Evolutionary conservation across 2,113 vertebrate genomes (phyloP).

Genomic region (Azemiops feae): DNA sequence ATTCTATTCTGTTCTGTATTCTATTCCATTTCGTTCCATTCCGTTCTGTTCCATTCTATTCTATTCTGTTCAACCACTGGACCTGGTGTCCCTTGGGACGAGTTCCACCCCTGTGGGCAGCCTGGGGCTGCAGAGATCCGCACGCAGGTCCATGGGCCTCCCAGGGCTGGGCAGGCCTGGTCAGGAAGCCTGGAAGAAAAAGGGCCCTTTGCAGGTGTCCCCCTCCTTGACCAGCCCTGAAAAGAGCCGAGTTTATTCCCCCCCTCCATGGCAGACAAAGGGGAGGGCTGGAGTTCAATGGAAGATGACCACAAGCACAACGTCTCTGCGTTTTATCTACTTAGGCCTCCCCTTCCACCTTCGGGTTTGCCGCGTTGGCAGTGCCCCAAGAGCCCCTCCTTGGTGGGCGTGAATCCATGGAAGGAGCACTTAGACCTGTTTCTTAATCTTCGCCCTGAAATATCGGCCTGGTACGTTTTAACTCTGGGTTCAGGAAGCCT

Average conservation of each 20-base stretch:
- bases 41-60: no score
- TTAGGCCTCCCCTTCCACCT: neutral
- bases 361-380: no score
- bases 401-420: neutral
- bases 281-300: neutral
- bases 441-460: neutral
- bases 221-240: neutral
- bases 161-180: neutral
- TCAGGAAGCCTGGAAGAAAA: neutral
- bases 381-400: neutral
- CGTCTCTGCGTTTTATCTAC: neutral
- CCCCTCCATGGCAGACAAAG: neutral
- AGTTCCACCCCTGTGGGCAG: neutral
- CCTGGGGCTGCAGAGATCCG: neutral
- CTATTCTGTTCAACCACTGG: neutral
- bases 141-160: neutral
- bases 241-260: neutral
- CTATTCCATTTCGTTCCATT: no score
- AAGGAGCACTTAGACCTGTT: neutral
- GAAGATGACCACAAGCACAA: neutral
- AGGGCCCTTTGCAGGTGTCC: neutral
- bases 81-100: neutral
- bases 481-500: no score
- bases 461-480: no score
- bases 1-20: no score